Percentiles rank a stretch among this genome's conserved stretches.
Conservation (phyloP, 2,797 vertebrate species). For the Leptodactylus fallax region DNA sequence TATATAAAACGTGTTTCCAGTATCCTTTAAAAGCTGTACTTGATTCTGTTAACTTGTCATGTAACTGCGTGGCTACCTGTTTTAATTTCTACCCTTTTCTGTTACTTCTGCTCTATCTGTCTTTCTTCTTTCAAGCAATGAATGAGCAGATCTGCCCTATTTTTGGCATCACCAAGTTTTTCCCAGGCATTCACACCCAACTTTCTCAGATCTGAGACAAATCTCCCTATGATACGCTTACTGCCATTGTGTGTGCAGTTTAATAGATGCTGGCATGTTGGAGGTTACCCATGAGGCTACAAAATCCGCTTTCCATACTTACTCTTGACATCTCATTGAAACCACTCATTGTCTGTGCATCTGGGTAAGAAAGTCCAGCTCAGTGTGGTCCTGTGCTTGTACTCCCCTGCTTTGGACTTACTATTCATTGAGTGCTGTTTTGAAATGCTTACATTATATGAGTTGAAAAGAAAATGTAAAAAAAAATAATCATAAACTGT, state of each 20-base stretch:
- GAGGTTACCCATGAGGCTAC: slow-evolving; percentile 87
- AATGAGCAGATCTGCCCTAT: slow-evolving; percentile 88
- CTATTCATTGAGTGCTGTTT: slow-evolving; percentile 86
- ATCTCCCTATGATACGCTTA: slow-evolving; percentile 87
- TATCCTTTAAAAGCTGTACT: slow-evolving; percentile 70
- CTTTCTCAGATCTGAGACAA: slow-evolving; percentile 85
- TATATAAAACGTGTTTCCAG: slow-evolving; percentile 69
- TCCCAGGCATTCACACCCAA: slow-evolving; percentile 88
- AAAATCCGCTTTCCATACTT: slow-evolving; percentile 82
- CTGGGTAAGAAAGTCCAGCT: slow-evolving; percentile 81
- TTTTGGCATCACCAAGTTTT: slow-evolving; percentile 89
- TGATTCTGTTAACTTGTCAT: slow-evolving; percentile 69
- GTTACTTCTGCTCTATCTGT: slow-evolving; percentile 52
- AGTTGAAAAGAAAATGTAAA: slow-evolving; percentile 85
- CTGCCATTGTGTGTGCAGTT: slow-evolving; percentile 91
- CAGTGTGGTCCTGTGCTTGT: slow-evolving; percentile 83
- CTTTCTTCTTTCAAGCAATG: slow-evolving; percentile 69
- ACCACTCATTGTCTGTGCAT: slow-evolving; percentile 83
- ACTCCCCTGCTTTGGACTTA: slow-evolving; percentile 80
- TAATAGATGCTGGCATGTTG: slow-evolving; percentile 89
- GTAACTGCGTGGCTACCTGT: slow-evolving; percentile 64
- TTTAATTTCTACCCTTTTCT: slow-evolving; percentile 71
- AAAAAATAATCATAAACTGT: slow-evolving; percentile 82
- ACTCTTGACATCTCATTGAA: slow-evolving; percentile 80
- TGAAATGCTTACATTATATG: slow-evolving; percentile 96